phyloP scores from a whole-genome alignment of 2,888 invertebrate species.

The Podabrus alpinus region DNA sequence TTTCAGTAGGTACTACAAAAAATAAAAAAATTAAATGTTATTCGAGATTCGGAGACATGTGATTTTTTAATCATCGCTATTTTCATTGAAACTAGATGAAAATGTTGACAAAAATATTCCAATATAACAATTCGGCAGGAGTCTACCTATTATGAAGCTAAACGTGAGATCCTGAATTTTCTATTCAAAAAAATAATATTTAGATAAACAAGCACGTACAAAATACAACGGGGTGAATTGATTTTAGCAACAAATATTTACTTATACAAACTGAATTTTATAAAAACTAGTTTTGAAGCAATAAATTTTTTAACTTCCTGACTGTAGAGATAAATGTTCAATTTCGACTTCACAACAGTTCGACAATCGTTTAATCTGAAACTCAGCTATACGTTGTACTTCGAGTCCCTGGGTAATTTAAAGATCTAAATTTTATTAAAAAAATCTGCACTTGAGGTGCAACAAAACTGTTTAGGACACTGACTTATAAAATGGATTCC shows the following conservation, averaged over 20 bases:
- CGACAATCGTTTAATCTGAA: background rate
- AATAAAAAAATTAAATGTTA: too few species aligned
- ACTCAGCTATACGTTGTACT: background rate
- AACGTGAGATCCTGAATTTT: background rate
- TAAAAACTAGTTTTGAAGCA: background rate
- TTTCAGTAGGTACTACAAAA: background rate
- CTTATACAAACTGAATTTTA: background rate
- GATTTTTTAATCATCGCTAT: background rate
- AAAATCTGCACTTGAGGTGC: background rate
- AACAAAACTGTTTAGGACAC: background rate
- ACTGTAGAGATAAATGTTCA: background rate
- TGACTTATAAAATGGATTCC: background rate
- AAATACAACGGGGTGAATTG: background rate
- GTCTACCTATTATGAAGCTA: background rate
- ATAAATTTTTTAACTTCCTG: background rate
- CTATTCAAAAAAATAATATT: background rate
- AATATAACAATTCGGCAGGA: background rate
- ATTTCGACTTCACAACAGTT: background rate
- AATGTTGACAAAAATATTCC: background rate
- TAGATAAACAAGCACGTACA: background rate
- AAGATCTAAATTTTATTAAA: background rate
- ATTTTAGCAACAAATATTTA: background rate
- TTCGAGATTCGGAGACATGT: too few species aligned
- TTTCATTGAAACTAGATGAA: background rate
- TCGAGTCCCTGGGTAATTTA: background rate